Evolutionary conservation across 2,888 invertebrate species (phyloP), one percentile per base, ranked within the genome.

Genomic region (Lycophotia porphyrea): DNA sequence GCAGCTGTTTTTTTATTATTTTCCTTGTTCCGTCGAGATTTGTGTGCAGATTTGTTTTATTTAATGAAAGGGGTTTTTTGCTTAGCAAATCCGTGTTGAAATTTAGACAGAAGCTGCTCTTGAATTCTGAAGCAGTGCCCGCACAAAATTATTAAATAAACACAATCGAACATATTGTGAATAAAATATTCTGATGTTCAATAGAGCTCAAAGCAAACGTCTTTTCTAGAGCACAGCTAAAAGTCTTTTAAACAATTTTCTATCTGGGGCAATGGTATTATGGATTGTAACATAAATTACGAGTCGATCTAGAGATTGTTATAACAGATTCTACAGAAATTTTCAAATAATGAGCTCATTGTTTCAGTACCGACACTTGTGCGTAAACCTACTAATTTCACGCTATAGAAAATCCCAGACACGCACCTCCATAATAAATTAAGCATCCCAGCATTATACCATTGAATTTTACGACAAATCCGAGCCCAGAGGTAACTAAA

Each of bases 401-500:
- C 36, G 47, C 69, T 55, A 61, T 76, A 82, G 73, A 73, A 55
- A 73, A 68, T 65, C 52, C 44, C 66, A 69, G 61, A 52, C 65
- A 80, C 76, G 72, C 71, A 66, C 77, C 55, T 77, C 79, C 76
- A 85, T 82, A 80, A 58, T 69, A 81, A 78, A 81, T 84, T 74
- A 80, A 80, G 74, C 63, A 78, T 67, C 52, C 36, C 68, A 44
- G 55, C 78, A 78, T 78, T 78, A 78, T 52, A 87, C 70, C 88
- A 87, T 81, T 88, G 88, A 92, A 90, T 91, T 92, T 93, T 91
- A 92, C 90, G 91, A 85, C 88, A 85, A 89, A 91, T 84, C 88
- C 86, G 84, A 91, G 86, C 89, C 92, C 88, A 92, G 94, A 93
- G 95, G 95, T 94, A 95, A 94, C 94, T 94, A 94, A 96, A 96